Conservation (phyloP, 1,140 invertebrate genomes). For the Hylyphantes graminicola region DNA sequence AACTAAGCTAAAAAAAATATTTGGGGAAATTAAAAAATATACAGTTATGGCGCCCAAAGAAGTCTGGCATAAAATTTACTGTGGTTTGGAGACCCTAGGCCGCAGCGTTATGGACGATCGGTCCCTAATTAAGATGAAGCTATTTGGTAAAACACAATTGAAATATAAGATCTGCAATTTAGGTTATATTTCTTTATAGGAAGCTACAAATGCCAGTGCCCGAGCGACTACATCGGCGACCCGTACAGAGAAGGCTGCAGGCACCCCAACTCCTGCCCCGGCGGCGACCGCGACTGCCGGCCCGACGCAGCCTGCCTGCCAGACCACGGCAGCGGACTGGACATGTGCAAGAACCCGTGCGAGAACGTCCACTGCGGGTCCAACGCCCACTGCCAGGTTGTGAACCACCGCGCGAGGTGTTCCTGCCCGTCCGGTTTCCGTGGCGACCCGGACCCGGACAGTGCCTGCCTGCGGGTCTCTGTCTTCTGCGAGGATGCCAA, state of each 20-base stretch:
- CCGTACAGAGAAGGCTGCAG: constrained; percentile 77
- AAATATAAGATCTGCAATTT: no score
- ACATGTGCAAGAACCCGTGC: constrained; percentile 85
- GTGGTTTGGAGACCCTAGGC: no score
- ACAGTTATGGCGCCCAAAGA: no score
- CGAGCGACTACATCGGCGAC: constrained; percentile 80
- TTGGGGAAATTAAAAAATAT: no score
- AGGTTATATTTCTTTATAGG: not conserved
- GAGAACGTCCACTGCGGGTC: constrained; percentile 78
- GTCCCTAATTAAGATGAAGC: no score
- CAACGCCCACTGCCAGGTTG: constrained; percentile 81
- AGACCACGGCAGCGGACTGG: constrained; percentile 73
- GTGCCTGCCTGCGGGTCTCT: constrained; percentile 79
- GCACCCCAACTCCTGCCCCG: constrained; percentile 78
- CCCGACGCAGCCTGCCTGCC: constrained; percentile 78
- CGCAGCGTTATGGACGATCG: no score
- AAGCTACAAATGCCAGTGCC: constrained; percentile 80
- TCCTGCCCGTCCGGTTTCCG: constrained; percentile 79
- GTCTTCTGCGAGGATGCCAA: constrained; percentile 76
- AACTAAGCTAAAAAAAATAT: no score
- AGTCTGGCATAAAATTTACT: no score
- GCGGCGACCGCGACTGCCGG: constrained; percentile 81
- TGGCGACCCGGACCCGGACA: constrained; percentile 72
- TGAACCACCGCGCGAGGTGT: constrained; percentile 80
- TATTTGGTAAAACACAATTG: no score